A percentile compares a stretch with the other conserved stretches of the same genome.
These are phyloP conservation scores for Abrostola tripartita DNA, from an alignment of 2,888 invertebrate species.

Conservation along the genomic window DNA sequence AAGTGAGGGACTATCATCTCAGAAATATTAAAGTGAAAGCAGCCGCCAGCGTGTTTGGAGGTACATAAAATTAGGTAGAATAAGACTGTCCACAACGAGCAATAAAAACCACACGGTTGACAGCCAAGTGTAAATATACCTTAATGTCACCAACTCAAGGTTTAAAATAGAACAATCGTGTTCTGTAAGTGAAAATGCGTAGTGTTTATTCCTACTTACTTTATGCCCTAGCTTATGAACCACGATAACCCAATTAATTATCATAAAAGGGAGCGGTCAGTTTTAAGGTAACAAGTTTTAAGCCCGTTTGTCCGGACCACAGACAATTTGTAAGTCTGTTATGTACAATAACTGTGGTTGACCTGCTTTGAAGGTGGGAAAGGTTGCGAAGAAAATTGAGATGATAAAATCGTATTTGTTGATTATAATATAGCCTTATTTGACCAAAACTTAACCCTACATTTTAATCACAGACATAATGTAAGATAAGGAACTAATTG, in stretches of 20 bases:
- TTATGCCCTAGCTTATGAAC: slow-evolving; percentile 6
- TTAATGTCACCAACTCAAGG: background rate
- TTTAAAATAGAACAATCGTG: background rate
- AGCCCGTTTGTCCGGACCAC: background rate
- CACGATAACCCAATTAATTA: slow-evolving; percentile 13
- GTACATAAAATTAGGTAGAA: slow-evolving; percentile 6
- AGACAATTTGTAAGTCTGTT: background rate
- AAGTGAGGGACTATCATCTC: background rate
- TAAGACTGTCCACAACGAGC: slow-evolving; percentile 1
- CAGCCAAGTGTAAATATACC: background rate
- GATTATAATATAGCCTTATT: no score
- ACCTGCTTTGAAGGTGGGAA: background rate
- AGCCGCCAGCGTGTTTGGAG: background rate
- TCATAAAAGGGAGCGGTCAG: slow-evolving; percentile 2
- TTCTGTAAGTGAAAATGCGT: slow-evolving; percentile 3
- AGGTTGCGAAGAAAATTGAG: no score
- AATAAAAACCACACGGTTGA: background rate
- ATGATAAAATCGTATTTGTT: no score
- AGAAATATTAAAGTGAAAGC: background rate
- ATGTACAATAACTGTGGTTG: background rate
- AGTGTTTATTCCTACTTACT: slow-evolving; percentile 7
- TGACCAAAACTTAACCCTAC: no score
- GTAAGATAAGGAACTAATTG: no score
- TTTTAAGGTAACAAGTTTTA: slow-evolving; percentile 2
- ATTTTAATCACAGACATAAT: no score